A percentile compares a stretch with the other conserved stretches of the same genome.
Conservation (phyloP, 2,113 vertebrate genomes). For the Phrynosoma blainvillii region DNA sequence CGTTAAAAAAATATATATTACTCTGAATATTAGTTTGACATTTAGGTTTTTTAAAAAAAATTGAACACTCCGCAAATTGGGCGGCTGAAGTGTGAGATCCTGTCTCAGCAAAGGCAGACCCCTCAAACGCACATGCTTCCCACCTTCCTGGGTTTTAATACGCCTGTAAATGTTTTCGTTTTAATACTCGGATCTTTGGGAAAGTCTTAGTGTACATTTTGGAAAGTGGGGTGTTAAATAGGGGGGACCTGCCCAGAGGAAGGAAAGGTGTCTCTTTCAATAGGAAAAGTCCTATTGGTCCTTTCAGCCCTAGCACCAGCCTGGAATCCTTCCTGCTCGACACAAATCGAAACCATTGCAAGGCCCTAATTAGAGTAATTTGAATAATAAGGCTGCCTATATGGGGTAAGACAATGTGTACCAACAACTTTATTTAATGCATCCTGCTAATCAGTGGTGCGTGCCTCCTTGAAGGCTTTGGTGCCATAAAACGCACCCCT, state of each 20-base stretch:
- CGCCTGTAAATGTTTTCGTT: neutral
- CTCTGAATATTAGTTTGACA: neutral
- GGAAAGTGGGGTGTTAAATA: conserved; percentile 42
- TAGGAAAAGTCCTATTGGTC: too few species aligned
- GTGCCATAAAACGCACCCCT: conserved; percentile 85
- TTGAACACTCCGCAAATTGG: conserved; percentile 7
- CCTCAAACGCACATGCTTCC: neutral
- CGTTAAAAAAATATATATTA: neutral
- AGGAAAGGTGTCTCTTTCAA: too few species aligned
- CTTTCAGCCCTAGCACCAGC: conserved; percentile 71
- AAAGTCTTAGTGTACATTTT: neutral
- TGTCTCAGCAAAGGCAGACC: neutral
- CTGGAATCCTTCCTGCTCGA: conserved; percentile 84
- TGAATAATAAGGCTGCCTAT: conserved; percentile 89
- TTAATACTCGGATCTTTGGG: neutral
- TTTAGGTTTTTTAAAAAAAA: neutral
- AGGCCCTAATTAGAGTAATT: conserved; percentile 89
- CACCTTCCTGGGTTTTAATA: too few species aligned
- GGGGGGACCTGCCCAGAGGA: conserved; percentile 75
- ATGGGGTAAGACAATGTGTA: conserved; percentile 90
- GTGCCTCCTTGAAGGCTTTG: conserved; percentile 84
- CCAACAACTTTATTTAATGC: conserved; percentile 90
- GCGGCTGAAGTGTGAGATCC: neutral
- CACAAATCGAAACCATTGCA: conserved; percentile 88
- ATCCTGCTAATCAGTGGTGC: conserved; percentile 89